These are phyloP conservation scores for Rhizoglyphus robini DNA, from an alignment of 1,140 invertebrate genomes.

Conservation along the genomic window DNA sequence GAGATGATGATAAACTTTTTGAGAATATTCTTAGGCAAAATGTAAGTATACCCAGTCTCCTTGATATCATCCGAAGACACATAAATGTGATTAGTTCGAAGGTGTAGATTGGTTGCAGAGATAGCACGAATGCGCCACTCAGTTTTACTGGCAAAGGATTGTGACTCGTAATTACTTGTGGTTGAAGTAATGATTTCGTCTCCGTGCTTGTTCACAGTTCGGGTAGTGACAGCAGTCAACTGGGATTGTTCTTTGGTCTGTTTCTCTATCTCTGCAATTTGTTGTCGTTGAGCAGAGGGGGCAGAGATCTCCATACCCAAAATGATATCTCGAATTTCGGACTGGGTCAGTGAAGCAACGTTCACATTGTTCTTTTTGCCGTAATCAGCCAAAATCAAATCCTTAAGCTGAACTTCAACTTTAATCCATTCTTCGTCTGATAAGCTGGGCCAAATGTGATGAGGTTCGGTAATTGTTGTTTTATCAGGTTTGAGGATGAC, in stretches of 20 bases:
- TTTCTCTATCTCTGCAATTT: constrained; percentile 99
- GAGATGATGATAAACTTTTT: constrained; percentile 99
- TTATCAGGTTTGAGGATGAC: constrained; percentile 97
- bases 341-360: constrained; percentile 94
- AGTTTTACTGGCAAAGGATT: constrained; percentile 94
- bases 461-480: constrained; percentile 93
- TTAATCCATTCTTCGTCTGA: constrained; percentile 99
- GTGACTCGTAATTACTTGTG: constrained; percentile 95
- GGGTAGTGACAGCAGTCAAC: constrained; percentile 89
- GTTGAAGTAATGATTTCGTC: constrained; percentile 99
- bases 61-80: constrained; percentile 98
- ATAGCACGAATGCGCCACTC: constrained; percentile 98
- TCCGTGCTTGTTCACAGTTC: constrained; percentile 97
- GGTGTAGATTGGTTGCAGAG: constrained; percentile 92
- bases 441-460: constrained; percentile 98
- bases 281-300: constrained; percentile 92
- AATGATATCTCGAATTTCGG: constrained; percentile 97
- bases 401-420: constrained; percentile 94
- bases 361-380: constrained; percentile 99
- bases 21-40: constrained; percentile 93
- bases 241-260: constrained; percentile 99
- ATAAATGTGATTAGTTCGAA: constrained; percentile 98
- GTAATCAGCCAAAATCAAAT: constrained; percentile 96
- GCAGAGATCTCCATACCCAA: constrained; percentile 99
- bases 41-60: constrained; percentile 97